A percentile compares a stretch with the other conserved stretches of the same genome.
phyloP scores from a whole-genome alignment of 2,113 vertebrate species.

The Tupaia chinensis region DNA sequence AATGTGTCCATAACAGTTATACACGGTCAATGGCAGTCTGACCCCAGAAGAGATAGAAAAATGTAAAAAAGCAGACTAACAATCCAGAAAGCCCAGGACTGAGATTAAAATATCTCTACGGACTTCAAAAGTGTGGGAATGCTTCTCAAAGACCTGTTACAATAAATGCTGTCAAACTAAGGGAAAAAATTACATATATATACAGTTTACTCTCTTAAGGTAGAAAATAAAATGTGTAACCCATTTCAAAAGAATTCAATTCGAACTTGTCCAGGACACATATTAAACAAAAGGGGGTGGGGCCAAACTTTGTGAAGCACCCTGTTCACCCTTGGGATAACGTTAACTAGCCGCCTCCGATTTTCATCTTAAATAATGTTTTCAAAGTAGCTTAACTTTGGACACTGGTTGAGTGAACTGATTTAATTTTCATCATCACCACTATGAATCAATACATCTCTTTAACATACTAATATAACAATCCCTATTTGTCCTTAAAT shows the following conservation, averaged over 20 bases:
- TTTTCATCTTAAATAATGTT: not conserved
- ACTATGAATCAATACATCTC: not conserved
- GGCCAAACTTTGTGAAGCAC: not conserved
- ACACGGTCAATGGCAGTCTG: not conserved
- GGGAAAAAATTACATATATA: not conserved
- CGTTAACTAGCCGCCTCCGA: not conserved
- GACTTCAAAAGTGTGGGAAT: not conserved
- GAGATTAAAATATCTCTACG: not conserved
- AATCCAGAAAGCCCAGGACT: not conserved
- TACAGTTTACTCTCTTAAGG: not conserved
- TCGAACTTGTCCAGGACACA: not conserved
- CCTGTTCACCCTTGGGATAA: not conserved
- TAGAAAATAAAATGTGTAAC: not conserved
- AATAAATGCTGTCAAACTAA: not conserved
- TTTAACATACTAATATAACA: not conserved
- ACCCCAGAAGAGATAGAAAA: not conserved
- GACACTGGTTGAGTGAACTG: not conserved
- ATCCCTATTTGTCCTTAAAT: not conserved
- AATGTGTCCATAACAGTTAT: not conserved
- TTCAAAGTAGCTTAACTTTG: not conserved
- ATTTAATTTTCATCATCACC: not conserved
- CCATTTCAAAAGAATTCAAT: not conserved
- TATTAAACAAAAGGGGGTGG: not conserved
- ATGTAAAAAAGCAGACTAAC: not conserved
- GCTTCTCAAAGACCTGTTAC: not conserved